Evolutionary conservation across 92 coral and sea anemone species (phyloP), one percentile per base, ranked within the genome.

Genomic region (Parazoanthus darwini): DNA sequence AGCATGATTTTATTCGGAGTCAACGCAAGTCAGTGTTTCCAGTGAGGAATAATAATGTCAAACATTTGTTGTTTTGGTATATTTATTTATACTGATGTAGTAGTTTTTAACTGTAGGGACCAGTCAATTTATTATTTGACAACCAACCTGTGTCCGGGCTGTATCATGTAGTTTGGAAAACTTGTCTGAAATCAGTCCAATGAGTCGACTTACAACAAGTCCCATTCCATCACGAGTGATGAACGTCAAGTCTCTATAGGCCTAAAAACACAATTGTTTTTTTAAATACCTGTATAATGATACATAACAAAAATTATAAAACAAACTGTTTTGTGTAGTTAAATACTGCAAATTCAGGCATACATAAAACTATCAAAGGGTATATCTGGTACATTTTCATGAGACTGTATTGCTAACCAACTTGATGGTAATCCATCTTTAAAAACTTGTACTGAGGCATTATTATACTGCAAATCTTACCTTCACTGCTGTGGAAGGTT

Each of bases 171-270:
- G 90, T 70, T 96, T 94, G 56, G 91, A 82, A 77, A 92, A 94
- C 90, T 94, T 97, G 90, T 97, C 99, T 48, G 98, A 82, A n/a
- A 97, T 90, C 38, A 94, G 78, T 18, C 93, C 97, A 79, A 94
- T 92, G 81, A 97, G 88, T 54, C 92, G 91, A 71, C 86, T 82
- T 74, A 94, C 90, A 22, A 97, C 86, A 84, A 95, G 92, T 33
- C 93, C 91, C 63, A 97, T 88, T 44, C 96, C 95, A 92, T 97
- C 99, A 6, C 99, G 92, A 66, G 96, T 90, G 63, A 97, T 96
- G 71, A 93, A 94, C 33, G 98, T 91, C 88, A 97, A 86, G 90
- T 97, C 99, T 42, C 98, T 91, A 77, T 92, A 97, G 46, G 98
- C 99, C 98, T 95, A 43, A 81, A 80, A 81, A 38, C 67, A 35